Evolutionary conservation across 2,888 invertebrate genomes (phyloP).

Genomic region (Cremastobaeus sp.): DNA sequence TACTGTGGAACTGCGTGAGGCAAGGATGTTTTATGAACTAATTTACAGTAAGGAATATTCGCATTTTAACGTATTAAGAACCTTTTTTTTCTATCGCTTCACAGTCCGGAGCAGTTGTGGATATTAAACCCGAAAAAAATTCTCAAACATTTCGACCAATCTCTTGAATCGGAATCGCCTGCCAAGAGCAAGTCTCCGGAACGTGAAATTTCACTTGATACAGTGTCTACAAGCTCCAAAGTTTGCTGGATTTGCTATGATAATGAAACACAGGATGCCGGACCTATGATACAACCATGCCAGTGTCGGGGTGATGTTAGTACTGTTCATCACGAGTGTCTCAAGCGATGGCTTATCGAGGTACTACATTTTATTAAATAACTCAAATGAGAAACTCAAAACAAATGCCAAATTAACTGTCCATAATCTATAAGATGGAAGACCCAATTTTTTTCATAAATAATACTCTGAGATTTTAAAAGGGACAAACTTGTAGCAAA

Average conservation of each 20-base stretch:
- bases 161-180: constrained; percentile 74
- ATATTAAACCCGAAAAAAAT: constrained; percentile 94
- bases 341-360: constrained; percentile 93
- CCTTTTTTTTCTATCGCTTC: constrained; percentile 11
- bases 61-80: background rate
- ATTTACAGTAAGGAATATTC: background rate
- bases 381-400: too few species aligned
- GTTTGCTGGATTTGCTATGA: constrained; percentile 98
- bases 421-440: too few species aligned
- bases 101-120: constrained; percentile 92
- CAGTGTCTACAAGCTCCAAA: constrained; percentile 80
- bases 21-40: constrained; percentile 63
- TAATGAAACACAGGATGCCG: constrained; percentile 85
- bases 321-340: constrained; percentile 93
- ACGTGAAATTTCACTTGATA: constrained; percentile 67
- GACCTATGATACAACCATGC: constrained; percentile 92
- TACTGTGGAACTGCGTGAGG: constrained; percentile 96
- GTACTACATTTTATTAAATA: too few species aligned
- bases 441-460: too few species aligned
- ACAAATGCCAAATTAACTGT: too few species aligned
- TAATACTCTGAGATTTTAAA: too few species aligned
- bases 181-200: constrained; percentile 69
- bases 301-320: constrained; percentile 95
- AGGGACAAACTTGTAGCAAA: too few species aligned
- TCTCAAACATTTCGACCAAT: constrained; percentile 82